Percentiles rank a stretch among this genome's conserved stretches.
Evolutionary conservation across 2,797 vertebrate genomes (phyloP).

Genomic region (Ctenopoma multispine): DNA sequence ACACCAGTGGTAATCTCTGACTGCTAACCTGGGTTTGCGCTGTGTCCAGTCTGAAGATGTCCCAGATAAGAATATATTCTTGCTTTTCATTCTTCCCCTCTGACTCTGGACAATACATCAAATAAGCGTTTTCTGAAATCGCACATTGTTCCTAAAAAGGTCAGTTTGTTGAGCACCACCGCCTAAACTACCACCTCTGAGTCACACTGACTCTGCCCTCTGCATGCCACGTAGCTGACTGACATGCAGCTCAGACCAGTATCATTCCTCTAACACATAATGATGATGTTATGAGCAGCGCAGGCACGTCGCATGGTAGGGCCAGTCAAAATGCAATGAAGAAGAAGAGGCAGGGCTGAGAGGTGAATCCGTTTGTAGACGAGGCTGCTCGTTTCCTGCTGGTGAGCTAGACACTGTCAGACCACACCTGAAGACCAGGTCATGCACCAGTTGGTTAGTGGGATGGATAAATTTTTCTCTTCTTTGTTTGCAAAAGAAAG

Average conservation of each 20-base stretch:
- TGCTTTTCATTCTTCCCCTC: not conserved
- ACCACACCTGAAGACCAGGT: slow-evolving; percentile 1
- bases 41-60: too few species aligned
- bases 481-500: not conserved
- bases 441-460: slow-evolving; percentile 25
- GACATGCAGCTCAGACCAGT: slow-evolving; percentile 70
- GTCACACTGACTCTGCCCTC: slow-evolving; percentile 49
- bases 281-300: slow-evolving; percentile 63
- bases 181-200: slow-evolving; percentile 20
- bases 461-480: slow-evolving; percentile 2
- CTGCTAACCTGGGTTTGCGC: not conserved
- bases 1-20: not conserved
- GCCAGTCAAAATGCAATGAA: slow-evolving; percentile 19
- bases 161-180: not conserved
- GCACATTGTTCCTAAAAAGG: not conserved
- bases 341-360: slow-evolving; percentile 18
- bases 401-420: not conserved
- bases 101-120: not conserved
- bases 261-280: slow-evolving; percentile 66
- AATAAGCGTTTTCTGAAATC: not conserved
- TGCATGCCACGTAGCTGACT: slow-evolving; percentile 24
- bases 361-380: not conserved
- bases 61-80: too few species aligned
- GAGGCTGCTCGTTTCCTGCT: slow-evolving; percentile 2
- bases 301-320: not conserved